These are phyloP conservation scores for Quadroppia sp. DNA, from an alignment of 2,888 invertebrate species.

Conservation along the genomic window DNA sequence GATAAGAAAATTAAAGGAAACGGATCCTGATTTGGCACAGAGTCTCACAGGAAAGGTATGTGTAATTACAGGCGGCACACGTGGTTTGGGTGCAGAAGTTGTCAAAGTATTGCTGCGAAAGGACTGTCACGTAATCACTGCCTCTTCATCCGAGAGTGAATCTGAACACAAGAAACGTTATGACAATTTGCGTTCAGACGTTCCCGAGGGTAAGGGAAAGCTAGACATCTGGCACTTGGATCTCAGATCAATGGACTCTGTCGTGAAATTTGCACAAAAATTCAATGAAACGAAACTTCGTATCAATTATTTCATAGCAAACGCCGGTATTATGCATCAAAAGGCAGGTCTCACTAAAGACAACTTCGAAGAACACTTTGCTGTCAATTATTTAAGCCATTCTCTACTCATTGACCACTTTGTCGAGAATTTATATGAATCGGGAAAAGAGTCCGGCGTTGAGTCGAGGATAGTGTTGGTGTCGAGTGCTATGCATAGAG, in stretches of 20 bases:
- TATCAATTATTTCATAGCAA: conserved; percentile 72
- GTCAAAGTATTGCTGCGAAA: conserved; percentile 70
- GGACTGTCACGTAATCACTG: conserved; percentile 61
- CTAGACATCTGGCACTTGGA: conserved; percentile 68
- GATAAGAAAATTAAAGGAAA: conserved; percentile 8
- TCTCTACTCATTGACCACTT: conserved; percentile 75
- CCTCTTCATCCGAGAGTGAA: conserved; percentile 28
- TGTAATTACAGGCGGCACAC: conserved; percentile 78
- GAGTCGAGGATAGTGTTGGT: conserved; percentile 77
- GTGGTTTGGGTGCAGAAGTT: conserved; percentile 75
- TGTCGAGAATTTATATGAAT: conserved; percentile 66
- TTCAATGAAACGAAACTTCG: conserved; percentile 55
- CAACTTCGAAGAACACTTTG: conserved; percentile 79
- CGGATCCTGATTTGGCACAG: conserved; percentile 23
- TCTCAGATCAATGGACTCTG: conserved; percentile 69
- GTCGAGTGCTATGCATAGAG: conserved; percentile 73
- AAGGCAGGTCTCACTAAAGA: conserved; percentile 72
- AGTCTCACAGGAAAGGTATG: conserved; percentile 62
- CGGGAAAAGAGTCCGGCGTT: conserved; percentile 57
- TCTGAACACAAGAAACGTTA: conserved; percentile 46
- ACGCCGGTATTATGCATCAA: conserved; percentile 85
- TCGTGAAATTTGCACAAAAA: conserved; percentile 66
- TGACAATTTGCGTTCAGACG: conserved; percentile 2
- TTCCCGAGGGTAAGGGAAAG: conserved; percentile 35
- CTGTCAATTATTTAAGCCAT: conserved; percentile 80